phyloP scores from a whole-genome alignment of 2,113 vertebrate species.

The Eubucco bourcierii region DNA sequence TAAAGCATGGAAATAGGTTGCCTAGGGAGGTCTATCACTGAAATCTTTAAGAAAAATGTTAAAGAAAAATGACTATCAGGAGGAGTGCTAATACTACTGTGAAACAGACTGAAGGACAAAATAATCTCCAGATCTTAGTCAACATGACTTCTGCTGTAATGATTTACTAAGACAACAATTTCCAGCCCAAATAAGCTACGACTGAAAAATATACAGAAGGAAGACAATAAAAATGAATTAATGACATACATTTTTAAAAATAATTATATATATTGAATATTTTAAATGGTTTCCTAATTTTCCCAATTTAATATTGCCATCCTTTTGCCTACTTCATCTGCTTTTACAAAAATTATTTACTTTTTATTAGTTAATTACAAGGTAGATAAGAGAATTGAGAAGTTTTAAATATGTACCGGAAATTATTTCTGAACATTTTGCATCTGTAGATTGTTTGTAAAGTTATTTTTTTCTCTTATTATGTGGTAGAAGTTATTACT shows the following conservation, averaged over 20 bases:
- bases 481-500: background rate
- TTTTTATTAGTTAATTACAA: background rate
- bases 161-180: background rate
- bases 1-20: background rate
- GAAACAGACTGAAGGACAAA: background rate
- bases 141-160: background rate
- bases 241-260: background rate
- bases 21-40: background rate
- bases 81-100: background rate
- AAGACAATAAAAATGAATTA: background rate
- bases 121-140: background rate
- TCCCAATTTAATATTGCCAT: background rate
- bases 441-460: background rate
- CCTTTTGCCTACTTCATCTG: background rate
- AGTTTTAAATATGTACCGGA: background rate
- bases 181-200: background rate
- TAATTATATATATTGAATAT: background rate
- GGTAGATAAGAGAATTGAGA: background rate
- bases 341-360: background rate
- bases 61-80: background rate
- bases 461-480: background rate
- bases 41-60: slow-evolving; percentile 13
- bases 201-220: background rate
- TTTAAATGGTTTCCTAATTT: background rate
- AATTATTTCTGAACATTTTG: background rate